Percentiles rank a stretch among this genome's conserved stretches.
phyloP scores from a whole-genome alignment of 2,797 vertebrate species.

The Lophotriccus pileatus region DNA sequence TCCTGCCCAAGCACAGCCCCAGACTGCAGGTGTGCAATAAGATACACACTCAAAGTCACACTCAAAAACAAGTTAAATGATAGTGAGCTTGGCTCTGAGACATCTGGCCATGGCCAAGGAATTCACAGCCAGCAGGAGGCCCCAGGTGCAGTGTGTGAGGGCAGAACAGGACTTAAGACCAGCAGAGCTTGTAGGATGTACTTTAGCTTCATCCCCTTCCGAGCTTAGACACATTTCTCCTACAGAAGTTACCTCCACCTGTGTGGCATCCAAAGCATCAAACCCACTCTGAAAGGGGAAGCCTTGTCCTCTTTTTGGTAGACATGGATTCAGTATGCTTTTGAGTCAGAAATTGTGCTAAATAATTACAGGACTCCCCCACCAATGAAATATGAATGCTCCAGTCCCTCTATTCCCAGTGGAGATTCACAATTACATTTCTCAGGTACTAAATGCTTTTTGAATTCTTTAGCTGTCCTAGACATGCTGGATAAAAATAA shows the following conservation, averaged over 20 bases:
- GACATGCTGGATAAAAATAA: slow-evolving; percentile 18
- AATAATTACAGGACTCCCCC: not conserved
- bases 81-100: not conserved
- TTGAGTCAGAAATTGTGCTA: not conserved
- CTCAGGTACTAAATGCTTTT: slow-evolving; percentile 3
- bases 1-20: not conserved
- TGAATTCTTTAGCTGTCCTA: not conserved
- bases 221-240: not conserved
- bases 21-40: not conserved
- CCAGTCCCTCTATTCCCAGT: not conserved
- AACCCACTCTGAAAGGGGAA: not conserved
- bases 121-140: not conserved
- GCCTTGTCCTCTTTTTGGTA: not conserved
- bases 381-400: not conserved
- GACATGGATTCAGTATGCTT: not conserved
- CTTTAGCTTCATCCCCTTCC: not conserved
- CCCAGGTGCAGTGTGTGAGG: not conserved
- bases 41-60: rapidly evolving
- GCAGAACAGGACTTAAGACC: not conserved
- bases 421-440: not conserved
- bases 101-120: not conserved
- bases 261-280: not conserved
- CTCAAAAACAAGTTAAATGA: not conserved
- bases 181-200: not conserved
- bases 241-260: not conserved